phyloP scores from a whole-genome alignment of 2,113 vertebrate genomes.

The Parotia lawesii region DNA sequence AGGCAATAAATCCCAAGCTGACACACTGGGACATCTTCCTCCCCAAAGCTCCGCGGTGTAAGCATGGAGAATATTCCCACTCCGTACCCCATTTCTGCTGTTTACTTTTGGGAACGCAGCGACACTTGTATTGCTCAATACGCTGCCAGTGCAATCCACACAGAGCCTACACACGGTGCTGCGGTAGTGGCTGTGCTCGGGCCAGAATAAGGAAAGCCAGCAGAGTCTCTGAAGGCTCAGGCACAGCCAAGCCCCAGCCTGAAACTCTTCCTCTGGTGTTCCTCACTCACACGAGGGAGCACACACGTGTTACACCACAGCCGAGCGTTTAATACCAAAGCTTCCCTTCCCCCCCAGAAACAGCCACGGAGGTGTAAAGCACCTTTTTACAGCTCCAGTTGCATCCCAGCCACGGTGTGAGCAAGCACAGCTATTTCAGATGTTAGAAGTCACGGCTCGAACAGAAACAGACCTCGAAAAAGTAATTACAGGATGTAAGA shows the following conservation, averaged over 20 bases:
- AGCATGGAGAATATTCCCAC: background rate
- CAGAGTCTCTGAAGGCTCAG: background rate
- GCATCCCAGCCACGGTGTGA: background rate
- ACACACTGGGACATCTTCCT: background rate
- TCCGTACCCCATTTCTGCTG: background rate
- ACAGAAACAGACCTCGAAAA: background rate
- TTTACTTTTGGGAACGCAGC: background rate
- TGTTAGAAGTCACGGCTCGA: background rate
- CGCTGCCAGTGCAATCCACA: background rate
- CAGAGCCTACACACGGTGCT: background rate
- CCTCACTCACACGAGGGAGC: background rate
- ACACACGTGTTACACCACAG: background rate
- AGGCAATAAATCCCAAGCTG: background rate
- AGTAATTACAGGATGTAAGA: background rate
- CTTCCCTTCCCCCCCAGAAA: background rate
- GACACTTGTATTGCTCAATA: background rate
- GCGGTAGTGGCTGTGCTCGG: background rate
- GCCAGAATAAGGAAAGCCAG: background rate
- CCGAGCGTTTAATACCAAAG: accelerated
- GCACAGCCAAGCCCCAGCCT: background rate
- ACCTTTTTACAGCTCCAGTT: background rate
- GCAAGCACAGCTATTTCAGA: background rate
- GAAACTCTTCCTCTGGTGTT: background rate
- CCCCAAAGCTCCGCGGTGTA: background rate
- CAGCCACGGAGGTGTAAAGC: background rate